Conservation (phyloP, 2,113 vertebrate genomes). For the Desmodus rotundus region DNA sequence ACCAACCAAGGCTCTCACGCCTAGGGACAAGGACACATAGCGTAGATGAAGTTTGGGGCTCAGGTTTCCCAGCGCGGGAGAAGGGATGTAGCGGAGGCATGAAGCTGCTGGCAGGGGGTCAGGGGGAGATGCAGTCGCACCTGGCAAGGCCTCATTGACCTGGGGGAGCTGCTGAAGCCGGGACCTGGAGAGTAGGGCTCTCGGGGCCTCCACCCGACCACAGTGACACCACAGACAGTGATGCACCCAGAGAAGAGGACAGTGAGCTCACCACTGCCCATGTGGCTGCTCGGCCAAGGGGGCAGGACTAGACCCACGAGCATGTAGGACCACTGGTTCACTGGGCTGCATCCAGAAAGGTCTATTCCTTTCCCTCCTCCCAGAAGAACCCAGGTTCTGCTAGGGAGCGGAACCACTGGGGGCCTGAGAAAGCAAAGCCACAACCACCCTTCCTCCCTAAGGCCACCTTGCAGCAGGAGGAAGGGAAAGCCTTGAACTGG, state of each 20-base stretch:
- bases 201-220: fast-evolving
- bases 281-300: background rate
- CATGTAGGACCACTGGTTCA: background rate
- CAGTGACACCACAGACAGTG: fast-evolving
- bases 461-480: background rate
- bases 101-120: background rate
- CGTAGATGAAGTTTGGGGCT: background rate
- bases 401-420: background rate
- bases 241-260: background rate
- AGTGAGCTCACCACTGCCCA: background rate
- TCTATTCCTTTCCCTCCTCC: background rate
- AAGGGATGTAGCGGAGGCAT: background rate
- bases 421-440: background rate
- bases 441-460: background rate
- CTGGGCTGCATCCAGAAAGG: background rate
- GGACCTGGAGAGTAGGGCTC: background rate
- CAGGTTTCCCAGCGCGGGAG: background rate
- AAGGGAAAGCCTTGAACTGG: background rate
- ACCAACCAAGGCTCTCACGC: too few relatives aligned
- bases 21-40: background rate
- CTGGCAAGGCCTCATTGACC: background rate
- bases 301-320: background rate
- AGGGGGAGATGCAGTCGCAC: background rate
- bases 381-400: background rate
- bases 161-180: background rate